These are phyloP conservation scores for Zootermopsis nevadensis DNA, from an alignment of 2,888 invertebrate genomes.

Conservation along the genomic window DNA sequence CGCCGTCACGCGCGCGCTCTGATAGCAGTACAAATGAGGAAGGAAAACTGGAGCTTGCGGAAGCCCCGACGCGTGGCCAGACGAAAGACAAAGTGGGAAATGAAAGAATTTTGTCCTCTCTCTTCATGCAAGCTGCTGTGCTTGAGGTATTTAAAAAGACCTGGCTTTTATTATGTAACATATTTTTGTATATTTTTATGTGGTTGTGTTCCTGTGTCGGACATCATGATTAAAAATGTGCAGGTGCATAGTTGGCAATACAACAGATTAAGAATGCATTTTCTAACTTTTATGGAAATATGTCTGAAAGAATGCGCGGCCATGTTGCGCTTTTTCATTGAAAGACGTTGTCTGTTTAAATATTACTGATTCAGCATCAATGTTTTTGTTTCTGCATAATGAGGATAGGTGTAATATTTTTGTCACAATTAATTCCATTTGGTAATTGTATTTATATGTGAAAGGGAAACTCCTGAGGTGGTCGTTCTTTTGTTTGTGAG, in stretches of 20 bases:
- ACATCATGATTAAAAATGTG: not conserved
- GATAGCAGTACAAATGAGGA: constrained; percentile 16
- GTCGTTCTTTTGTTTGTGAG: too few species aligned
- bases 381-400: not conserved
- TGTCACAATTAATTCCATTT: too few species aligned
- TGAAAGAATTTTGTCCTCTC: constrained; percentile 26
- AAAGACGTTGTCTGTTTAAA: not conserved
- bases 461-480: too few species aligned
- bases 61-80: not conserved
- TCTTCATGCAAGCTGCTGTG: constrained; percentile 38
- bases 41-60: constrained; percentile 37
- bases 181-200: not conserved
- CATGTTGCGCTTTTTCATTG: too few species aligned
- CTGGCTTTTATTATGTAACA: not conserved
- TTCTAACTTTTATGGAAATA: not conserved
- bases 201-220: not conserved
- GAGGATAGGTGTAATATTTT: not conserved
- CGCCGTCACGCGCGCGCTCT: not conserved
- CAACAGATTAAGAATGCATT: too few species aligned
- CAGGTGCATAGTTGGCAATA: not conserved
- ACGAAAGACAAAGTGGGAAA: constrained; percentile 33
- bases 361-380: not conserved
- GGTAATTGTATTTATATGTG: too few species aligned
- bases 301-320: not conserved
- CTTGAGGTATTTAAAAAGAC: not conserved